Percentiles rank a stretch among this genome's conserved stretches.
Conservation (phyloP, 2,797 vertebrate genomes). For the Momotus momota region DNA sequence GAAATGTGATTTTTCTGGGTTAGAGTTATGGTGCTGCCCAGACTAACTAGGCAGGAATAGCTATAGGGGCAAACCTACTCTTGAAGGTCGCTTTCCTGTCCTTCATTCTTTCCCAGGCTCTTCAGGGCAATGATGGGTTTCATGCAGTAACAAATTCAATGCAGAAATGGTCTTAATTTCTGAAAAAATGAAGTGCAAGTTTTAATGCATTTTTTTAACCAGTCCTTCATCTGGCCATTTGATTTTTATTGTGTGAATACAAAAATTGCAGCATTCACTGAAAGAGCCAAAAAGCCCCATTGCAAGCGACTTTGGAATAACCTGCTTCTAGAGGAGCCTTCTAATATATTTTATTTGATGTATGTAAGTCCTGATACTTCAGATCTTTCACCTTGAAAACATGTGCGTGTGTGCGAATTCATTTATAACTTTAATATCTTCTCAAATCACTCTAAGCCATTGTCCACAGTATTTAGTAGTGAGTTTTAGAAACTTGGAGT, state of each 20-base stretch:
- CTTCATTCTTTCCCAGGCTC: neutral
- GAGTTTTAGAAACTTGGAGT: neutral
- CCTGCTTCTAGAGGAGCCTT: neutral
- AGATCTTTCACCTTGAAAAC: neutral
- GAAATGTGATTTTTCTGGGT: neutral
- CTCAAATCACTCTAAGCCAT: neutral
- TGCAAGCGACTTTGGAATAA: neutral
- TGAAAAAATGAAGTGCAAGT: accelerated
- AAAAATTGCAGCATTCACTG: neutral
- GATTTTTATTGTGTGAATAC: neutral
- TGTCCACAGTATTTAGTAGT: neutral
- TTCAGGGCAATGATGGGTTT: neutral
- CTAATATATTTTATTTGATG: neutral
- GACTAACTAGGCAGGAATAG: neutral
- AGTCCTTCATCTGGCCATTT: neutral
- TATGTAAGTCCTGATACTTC: neutral
- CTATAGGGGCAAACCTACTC: neutral
- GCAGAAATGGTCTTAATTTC: neutral
- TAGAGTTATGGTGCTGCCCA: neutral
- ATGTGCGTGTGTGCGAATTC: accelerated
- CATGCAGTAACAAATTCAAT: neutral
- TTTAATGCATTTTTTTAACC: neutral
- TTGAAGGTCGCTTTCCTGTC: neutral
- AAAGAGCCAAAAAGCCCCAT: neutral
- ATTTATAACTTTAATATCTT: neutral